A percentile compares a stretch with the other conserved stretches of the same genome.
phyloP scores from a whole-genome alignment of 1,140 invertebrate species.

The Bilobella aurantiaca region DNA sequence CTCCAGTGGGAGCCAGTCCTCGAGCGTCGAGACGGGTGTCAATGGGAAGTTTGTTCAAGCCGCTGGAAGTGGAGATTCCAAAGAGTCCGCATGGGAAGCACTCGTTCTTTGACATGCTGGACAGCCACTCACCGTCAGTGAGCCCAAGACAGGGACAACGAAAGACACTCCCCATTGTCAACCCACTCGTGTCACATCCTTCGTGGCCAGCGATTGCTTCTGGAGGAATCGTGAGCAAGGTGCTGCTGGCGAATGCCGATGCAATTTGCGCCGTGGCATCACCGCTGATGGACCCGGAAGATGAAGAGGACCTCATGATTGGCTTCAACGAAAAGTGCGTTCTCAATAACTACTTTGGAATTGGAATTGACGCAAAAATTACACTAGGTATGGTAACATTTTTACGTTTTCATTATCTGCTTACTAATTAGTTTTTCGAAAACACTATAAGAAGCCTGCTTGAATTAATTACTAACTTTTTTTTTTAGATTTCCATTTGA shows the following conservation, averaged over 20 bases:
- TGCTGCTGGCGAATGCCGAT: slow-evolving; percentile 89
- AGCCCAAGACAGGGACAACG: slow-evolving; percentile 29
- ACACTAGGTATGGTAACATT: slow-evolving; percentile 47
- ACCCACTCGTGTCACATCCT: slow-evolving; percentile 70
- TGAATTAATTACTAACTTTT: neutral
- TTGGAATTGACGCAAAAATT: slow-evolving; percentile 97
- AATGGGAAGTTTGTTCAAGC: slow-evolving; percentile 37
- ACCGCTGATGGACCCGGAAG: slow-evolving; percentile 29
- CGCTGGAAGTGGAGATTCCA: slow-evolving; percentile 35
- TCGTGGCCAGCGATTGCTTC: slow-evolving; percentile 57
- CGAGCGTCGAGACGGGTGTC: slow-evolving; percentile 37
- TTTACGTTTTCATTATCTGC: neutral
- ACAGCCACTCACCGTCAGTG: slow-evolving; percentile 29
- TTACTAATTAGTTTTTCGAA: neutral
- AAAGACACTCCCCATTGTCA: slow-evolving; percentile 77
- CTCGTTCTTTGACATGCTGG: slow-evolving; percentile 9
- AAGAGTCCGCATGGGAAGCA: slow-evolving; percentile 34
- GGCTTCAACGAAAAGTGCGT: slow-evolving; percentile 89
- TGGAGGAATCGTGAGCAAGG: slow-evolving; percentile 75
- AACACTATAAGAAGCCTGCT: neutral
- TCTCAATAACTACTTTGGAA: slow-evolving; percentile 99
- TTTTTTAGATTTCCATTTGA: slow-evolving; percentile 79
- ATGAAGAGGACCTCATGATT: slow-evolving; percentile 44
- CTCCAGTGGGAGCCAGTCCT: slow-evolving; percentile 24
- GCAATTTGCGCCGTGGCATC: slow-evolving; percentile 72